These are phyloP conservation scores for Urechis unicinctus DNA, from an alignment of 2,888 invertebrate species.

Conservation along the genomic window DNA sequence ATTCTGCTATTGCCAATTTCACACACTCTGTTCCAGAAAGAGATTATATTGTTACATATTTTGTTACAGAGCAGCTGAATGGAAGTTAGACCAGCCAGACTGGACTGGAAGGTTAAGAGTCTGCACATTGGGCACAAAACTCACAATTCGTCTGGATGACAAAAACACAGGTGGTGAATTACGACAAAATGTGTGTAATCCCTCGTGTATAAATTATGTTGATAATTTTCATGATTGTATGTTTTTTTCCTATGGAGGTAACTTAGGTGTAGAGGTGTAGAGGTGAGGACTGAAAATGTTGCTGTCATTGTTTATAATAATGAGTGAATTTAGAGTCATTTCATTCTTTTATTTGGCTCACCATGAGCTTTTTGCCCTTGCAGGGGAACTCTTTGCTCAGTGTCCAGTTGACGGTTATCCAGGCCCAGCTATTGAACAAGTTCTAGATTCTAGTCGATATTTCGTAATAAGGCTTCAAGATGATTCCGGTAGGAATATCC, in stretches of 20 bases:
- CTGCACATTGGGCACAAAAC: constrained; percentile 78
- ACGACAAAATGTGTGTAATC: not conserved
- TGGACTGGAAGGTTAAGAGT: constrained; percentile 96
- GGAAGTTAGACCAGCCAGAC: constrained; percentile 96
- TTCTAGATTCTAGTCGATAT: constrained; percentile 94
- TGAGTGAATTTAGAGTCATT: too few relatives aligned
- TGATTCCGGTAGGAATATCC: constrained; percentile 66
- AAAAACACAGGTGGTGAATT: constrained; percentile 63
- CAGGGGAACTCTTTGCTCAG: constrained; percentile 81
- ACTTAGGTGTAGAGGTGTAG: too few relatives aligned
- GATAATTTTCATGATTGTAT: not conserved
- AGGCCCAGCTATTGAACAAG: constrained; percentile 87
- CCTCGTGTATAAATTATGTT: not conserved
- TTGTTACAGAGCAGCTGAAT: constrained; percentile 91
- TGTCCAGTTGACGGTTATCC: constrained; percentile 95
- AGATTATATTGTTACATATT: too few relatives aligned
- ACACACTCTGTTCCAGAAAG: too few relatives aligned
- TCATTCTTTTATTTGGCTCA: too few relatives aligned
- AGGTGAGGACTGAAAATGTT: too few relatives aligned
- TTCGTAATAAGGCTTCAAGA: constrained; percentile 93
- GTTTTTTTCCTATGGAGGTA: not conserved
- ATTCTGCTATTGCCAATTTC: too few relatives aligned
- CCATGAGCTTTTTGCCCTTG: too few relatives aligned
- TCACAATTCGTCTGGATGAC: constrained; percentile 90
- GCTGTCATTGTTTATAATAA: too few relatives aligned